Evolutionary conservation across 2,113 vertebrate genomes (phyloP).

Genomic region (Oryzias celebensis): DNA sequence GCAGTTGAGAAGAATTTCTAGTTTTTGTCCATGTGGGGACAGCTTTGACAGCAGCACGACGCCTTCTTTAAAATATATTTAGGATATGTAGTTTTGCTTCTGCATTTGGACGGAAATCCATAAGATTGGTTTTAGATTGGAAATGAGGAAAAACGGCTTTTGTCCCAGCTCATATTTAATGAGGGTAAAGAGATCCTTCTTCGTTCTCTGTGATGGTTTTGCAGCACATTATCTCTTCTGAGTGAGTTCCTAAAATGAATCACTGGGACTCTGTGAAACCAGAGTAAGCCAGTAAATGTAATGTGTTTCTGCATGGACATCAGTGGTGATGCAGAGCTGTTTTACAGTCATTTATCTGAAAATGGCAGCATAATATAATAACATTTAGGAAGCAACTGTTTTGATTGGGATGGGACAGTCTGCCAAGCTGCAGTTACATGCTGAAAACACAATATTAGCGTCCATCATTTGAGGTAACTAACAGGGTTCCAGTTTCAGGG

Average conservation of each 20-base stretch:
- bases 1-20: slow-evolving; percentile 1
- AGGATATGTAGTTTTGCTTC: slow-evolving; percentile 24
- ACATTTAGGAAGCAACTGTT: slow-evolving; percentile 78
- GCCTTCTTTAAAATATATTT: slow-evolving; percentile 15
- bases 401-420: slow-evolving; percentile 79
- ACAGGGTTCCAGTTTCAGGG: slow-evolving; percentile 79
- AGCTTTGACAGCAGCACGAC: slow-evolving; percentile 42
- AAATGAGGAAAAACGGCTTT: slow-evolving; percentile 28
- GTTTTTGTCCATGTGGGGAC: slow-evolving; percentile 36
- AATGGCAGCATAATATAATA: slow-evolving; percentile 82
- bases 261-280: slow-evolving; percentile 61
- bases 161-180: slow-evolving; percentile 15
- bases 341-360: slow-evolving; percentile 79
- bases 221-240: slow-evolving; percentile 60
- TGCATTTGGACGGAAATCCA: slow-evolving; percentile 2
- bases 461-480: slow-evolving; percentile 77
- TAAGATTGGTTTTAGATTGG: slow-evolving; percentile 29
- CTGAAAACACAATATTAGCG: slow-evolving; percentile 78
- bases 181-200: slow-evolving; percentile 23
- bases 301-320: slow-evolving; percentile 65
- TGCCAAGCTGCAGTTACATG: slow-evolving; percentile 71
- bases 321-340: slow-evolving; percentile 61
- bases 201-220: slow-evolving; percentile 26
- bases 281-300: slow-evolving; percentile 67
- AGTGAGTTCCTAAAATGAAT: slow-evolving; percentile 65